Percentiles rank a stretch among this genome's conserved stretches.
phyloP scores from a whole-genome alignment of 2,113 vertebrate species.

The Trogon surrucura region DNA sequence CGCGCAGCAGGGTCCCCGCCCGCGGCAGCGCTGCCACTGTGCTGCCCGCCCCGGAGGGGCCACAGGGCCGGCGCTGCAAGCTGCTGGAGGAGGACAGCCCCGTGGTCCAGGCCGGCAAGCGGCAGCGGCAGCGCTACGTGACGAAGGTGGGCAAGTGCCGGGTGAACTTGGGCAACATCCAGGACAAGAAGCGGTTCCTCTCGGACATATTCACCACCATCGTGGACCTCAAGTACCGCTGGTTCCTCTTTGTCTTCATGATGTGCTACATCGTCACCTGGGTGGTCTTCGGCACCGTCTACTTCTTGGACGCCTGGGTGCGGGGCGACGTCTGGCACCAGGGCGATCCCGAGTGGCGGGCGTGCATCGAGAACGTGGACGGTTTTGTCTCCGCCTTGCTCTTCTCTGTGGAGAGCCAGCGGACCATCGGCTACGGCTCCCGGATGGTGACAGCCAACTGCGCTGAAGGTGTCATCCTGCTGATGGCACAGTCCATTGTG shows the following conservation, averaged over 20 bases:
- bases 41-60: background rate
- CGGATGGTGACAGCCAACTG: constrained; percentile 85
- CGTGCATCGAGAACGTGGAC: constrained; percentile 82
- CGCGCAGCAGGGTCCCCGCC: background rate
- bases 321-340: constrained; percentile 77
- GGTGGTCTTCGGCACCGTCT: constrained; percentile 80
- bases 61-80: constrained; percentile 74
- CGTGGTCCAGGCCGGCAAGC: background rate
- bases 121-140: constrained; percentile 82
- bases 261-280: constrained; percentile 85
- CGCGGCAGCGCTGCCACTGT: background rate
- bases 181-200: constrained; percentile 82
- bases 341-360: constrained; percentile 73
- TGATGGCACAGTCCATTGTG: constrained; percentile 83
- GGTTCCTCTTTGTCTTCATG: constrained; percentile 86
- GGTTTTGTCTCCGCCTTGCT: constrained; percentile 82
- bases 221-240: constrained; percentile 85
- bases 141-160: constrained; percentile 85
- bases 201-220: constrained; percentile 87
- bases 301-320: constrained; percentile 80
- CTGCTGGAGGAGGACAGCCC: constrained; percentile 76
- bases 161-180: constrained; percentile 83
- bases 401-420: constrained; percentile 84
- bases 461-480: constrained; percentile 74
- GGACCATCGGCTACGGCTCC: constrained; percentile 84